phyloP scores from a whole-genome alignment of 1,140 invertebrate genomes.

The Nylanderia fulva region DNA sequence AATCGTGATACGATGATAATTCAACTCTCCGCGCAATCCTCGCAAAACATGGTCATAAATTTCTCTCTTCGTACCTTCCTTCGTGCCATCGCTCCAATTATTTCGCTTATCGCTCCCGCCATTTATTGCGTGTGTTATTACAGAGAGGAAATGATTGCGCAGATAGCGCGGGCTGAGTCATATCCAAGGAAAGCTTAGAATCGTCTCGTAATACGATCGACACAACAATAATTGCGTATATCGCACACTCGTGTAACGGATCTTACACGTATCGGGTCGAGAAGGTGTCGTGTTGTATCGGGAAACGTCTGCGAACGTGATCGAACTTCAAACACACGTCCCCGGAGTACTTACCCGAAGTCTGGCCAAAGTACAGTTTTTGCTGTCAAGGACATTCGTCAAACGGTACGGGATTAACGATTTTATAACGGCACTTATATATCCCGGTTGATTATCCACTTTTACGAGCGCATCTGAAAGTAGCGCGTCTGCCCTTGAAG shows the following conservation, averaged over 20 bases:
- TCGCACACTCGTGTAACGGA: background rate
- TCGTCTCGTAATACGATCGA: constrained; percentile 42
- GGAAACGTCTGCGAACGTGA: constrained; percentile 18
- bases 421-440: constrained; percentile 51
- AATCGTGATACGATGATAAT: background rate
- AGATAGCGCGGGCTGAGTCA: constrained; percentile 53
- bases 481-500: constrained; percentile 32
- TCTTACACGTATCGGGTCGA: background rate
- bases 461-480: constrained; percentile 24
- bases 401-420: constrained; percentile 50
- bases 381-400: constrained; percentile 44
- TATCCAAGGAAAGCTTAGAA: constrained; percentile 44
- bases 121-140: constrained; percentile 50
- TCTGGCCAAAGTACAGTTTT: constrained; percentile 8
- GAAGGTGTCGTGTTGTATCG: constrained; percentile 24
- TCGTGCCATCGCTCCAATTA: constrained; percentile 37
- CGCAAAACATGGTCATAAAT: constrained; percentile 2
- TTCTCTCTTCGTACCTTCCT: constrained; percentile 22
- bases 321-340: constrained; percentile 27
- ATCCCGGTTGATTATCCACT: background rate
- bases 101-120: constrained; percentile 43
- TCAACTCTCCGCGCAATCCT: background rate
- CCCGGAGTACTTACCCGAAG: constrained; percentile 14
- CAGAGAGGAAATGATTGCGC: constrained; percentile 51
- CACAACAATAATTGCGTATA: constrained; percentile 34